phyloP scores from a whole-genome alignment of 2,797 vertebrate genomes.

The Brachymystax lenok region DNA sequence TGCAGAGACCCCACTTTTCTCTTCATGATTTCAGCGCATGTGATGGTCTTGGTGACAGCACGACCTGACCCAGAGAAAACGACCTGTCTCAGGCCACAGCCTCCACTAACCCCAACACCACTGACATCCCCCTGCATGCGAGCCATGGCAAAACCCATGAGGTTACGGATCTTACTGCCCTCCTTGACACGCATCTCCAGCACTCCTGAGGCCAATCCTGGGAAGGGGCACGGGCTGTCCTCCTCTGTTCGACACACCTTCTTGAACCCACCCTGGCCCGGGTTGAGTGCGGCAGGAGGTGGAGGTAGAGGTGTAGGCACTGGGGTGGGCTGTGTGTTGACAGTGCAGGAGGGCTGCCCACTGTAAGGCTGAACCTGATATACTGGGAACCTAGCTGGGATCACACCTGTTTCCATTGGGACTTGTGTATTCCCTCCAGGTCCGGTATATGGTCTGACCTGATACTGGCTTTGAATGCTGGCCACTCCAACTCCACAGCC shows the following conservation, averaged over 20 bases:
- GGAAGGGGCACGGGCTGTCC: constrained; percentile 84
- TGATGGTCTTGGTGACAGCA: constrained; percentile 95
- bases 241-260: constrained; percentile 90
- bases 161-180: constrained; percentile 96
- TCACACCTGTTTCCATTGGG: constrained; percentile 58
- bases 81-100: constrained; percentile 83
- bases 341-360: constrained; percentile 29
- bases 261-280: constrained; percentile 87
- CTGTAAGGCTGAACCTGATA: constrained; percentile 60
- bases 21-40: constrained; percentile 97
- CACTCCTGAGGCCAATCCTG: constrained; percentile 81
- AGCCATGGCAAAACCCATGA: constrained; percentile 93
- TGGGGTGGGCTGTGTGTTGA: constrained; percentile 46
- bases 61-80: constrained; percentile 92
- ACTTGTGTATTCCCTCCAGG: constrained; percentile 52
- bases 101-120: constrained; percentile 20
- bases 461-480: constrained; percentile 59
- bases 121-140: constrained; percentile 81
- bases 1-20: constrained; percentile 90
- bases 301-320: neutral
- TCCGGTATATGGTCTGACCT: constrained; percentile 57
- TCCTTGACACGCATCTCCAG: constrained; percentile 97
- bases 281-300: constrained; percentile 65
- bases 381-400: constrained; percentile 46
- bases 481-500: constrained; percentile 63